phyloP scores from a whole-genome alignment of 2,797 vertebrate species.

The Alcedo atthis region DNA sequence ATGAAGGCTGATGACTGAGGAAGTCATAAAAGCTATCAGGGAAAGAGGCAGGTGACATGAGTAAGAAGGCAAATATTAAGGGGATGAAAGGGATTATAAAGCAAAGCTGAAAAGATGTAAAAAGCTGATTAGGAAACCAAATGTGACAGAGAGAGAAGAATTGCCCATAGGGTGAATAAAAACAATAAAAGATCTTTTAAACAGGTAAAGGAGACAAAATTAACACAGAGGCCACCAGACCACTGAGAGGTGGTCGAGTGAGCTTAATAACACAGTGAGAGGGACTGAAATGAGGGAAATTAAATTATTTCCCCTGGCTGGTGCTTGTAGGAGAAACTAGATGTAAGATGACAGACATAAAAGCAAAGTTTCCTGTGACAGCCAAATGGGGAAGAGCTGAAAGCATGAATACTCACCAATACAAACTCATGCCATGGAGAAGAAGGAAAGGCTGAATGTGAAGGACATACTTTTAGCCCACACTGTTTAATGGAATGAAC shows the following conservation, averaged over 20 bases:
- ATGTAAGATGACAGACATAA: neutral
- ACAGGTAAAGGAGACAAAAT: slow-evolving; percentile 17
- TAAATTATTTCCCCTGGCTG: neutral
- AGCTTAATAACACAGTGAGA: neutral
- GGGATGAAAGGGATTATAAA: slow-evolving; percentile 62
- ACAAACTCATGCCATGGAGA: neutral
- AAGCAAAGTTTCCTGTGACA: neutral
- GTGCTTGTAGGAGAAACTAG: neutral
- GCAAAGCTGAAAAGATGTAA: slow-evolving; percentile 54
- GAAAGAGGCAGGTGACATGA: slow-evolving; percentile 30
- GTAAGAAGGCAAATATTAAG: slow-evolving; percentile 53
- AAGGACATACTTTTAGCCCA: neutral
- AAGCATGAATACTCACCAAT: neutral
- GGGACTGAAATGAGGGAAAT: neutral
- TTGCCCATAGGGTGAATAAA: slow-evolving; percentile 24
- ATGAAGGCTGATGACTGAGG: slow-evolving; percentile 23
- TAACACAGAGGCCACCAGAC: neutral
- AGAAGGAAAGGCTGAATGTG: neutral
- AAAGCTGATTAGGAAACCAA: slow-evolving; percentile 63
- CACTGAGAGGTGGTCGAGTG: neutral
- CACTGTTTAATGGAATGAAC: neutral
- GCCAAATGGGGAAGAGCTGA: neutral
- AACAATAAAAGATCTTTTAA: slow-evolving; percentile 33
- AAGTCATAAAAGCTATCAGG: slow-evolving; percentile 39
- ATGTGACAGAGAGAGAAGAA: slow-evolving; percentile 41